Evolutionary conservation across 2,888 invertebrate species (phyloP).

Genomic region (Conchocele bisecta): DNA sequence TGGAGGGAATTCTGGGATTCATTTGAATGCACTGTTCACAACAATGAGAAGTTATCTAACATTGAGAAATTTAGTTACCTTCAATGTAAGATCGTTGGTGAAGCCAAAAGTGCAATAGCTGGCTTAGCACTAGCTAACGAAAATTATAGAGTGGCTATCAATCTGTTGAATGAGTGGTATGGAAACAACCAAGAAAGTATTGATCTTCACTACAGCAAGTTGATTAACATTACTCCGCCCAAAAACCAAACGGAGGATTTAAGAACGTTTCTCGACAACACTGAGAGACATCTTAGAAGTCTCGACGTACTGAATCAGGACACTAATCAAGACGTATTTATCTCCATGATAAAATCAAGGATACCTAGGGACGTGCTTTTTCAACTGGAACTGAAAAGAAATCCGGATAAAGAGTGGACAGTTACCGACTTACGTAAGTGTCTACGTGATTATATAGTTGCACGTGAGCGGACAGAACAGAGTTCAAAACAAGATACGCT

Average conservation of each 20-base stretch:
- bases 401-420: constrained; percentile 1
- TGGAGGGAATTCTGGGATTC: constrained; percentile 28
- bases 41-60: constrained; percentile 26
- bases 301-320: constrained; percentile 14
- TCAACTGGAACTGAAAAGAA: constrained; percentile 21
- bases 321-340: constrained; percentile 19
- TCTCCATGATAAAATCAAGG: constrained; percentile 15
- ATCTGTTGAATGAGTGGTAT: constrained; percentile 19
- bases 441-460: constrained; percentile 7
- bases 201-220: constrained; percentile 27
- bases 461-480: constrained; percentile 8
- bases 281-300: constrained; percentile 6
- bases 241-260: background rate
- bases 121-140: constrained; percentile 28
- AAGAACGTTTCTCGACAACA: background rate
- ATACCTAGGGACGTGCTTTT: constrained; percentile 9
- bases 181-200: constrained; percentile 37
- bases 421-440: background rate
- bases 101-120: constrained; percentile 18
- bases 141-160: constrained; percentile 33
- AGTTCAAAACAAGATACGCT: background rate
- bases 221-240: constrained; percentile 12
- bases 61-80: constrained; percentile 43
- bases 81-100: constrained; percentile 10
- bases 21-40: constrained; percentile 32